Conservation (phyloP, 2,888 invertebrate species). For the Serripes groenlandicus region DNA sequence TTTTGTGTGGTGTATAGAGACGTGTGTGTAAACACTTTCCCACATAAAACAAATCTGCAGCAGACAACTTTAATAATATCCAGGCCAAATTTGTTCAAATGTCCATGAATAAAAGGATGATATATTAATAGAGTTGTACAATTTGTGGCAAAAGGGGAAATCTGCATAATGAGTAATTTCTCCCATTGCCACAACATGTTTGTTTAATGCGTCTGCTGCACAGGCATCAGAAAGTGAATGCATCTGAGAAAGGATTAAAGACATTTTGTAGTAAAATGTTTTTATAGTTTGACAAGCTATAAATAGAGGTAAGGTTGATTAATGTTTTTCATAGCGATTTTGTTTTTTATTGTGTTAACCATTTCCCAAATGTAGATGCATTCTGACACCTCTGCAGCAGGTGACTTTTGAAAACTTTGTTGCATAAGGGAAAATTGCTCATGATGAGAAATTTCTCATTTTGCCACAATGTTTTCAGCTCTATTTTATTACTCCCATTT, state of each 20-base stretch:
- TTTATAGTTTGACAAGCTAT: no score
- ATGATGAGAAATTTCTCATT: no score
- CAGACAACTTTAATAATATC: no score
- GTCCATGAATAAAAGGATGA: no score
- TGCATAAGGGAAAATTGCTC: no score
- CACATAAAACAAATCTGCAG: not conserved
- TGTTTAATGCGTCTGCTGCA: not conserved
- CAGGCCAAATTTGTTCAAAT: no score
- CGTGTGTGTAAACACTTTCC: not conserved
- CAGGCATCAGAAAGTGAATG: not conserved
- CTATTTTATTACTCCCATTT: no score
- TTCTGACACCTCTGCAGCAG: not conserved
- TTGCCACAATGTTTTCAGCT: no score
- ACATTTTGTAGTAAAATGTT: no score
- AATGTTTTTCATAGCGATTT: no score
- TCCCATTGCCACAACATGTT: not conserved
- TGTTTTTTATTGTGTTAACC: slow-evolving; percentile 1
- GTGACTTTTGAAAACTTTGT: not conserved
- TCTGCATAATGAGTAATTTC: not conserved
- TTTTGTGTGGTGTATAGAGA: no score
- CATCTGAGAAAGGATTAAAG: not conserved
- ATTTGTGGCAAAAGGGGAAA: not conserved
- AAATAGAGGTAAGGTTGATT: no score
- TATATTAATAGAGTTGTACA: not conserved
- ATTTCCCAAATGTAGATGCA: not conserved